Percentiles rank a stretch among this genome's conserved stretches.
These are phyloP conservation scores for Agrochola lota DNA, from an alignment of 2,888 invertebrate species.

Conservation along the genomic window DNA sequence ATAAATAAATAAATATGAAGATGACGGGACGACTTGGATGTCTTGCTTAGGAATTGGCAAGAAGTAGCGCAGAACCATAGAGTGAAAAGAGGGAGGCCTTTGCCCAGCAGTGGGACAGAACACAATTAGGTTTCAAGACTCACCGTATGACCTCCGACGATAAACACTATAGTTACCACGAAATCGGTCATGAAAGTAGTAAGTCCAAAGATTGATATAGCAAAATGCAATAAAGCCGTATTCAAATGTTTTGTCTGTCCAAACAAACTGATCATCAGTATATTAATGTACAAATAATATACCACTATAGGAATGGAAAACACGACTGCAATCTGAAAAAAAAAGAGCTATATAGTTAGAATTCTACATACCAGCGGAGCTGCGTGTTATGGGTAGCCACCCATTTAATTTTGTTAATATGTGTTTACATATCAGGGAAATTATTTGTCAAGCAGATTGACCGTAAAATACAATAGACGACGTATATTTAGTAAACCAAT, in stretches of 20 bases:
- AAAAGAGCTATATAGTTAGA: not conserved
- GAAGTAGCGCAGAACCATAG: not conserved
- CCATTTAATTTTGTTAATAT: not conserved
- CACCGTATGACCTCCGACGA: conserved; percentile 35
- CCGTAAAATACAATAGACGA: too few relatives aligned
- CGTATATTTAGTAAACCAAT: too few relatives aligned
- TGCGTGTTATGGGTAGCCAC: too few relatives aligned
- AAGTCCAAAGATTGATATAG: not conserved
- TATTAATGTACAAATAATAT: not conserved
- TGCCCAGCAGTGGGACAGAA: not conserved
- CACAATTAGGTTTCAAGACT: not conserved
- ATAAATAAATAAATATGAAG: too few relatives aligned
- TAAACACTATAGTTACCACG: conserved; percentile 20
- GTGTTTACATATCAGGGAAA: too few relatives aligned
- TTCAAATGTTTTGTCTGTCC: too few relatives aligned
- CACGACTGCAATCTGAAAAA: conserved; percentile 6
- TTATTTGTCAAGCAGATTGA: too few relatives aligned
- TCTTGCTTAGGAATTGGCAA: not conserved
- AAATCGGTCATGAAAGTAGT: not conserved
- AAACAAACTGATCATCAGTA: not conserved
- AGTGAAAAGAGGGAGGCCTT: not conserved
- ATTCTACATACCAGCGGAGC: not conserved
- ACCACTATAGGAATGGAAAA: not conserved
- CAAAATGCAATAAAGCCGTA: not conserved
- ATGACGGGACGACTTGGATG: not conserved